Evolutionary conservation across 2,888 invertebrate species (phyloP).

Genomic region (Adelphocoris suturalis): DNA sequence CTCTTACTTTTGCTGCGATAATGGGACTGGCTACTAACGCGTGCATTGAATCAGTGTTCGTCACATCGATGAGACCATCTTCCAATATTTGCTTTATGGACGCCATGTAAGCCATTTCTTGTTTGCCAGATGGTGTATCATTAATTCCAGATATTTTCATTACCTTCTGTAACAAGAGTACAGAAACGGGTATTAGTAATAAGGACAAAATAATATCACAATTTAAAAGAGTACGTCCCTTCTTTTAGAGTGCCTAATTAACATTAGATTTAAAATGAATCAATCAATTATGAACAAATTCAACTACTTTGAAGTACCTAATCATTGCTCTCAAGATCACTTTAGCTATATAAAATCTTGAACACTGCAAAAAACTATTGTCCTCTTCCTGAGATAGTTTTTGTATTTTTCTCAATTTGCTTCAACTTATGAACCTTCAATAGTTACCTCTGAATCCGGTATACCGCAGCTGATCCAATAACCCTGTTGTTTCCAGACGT

Average conservation of each 20-base stretch:
- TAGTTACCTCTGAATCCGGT: constrained; percentile 80
- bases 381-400: too few relatives aligned
- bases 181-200: neutral
- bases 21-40: neutral
- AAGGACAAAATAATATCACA: too few relatives aligned
- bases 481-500: constrained; percentile 82
- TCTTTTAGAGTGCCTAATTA: too few relatives aligned
- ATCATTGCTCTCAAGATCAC: too few relatives aligned
- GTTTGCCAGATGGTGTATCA: neutral
- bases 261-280: too few relatives aligned
- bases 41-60: constrained; percentile 46
- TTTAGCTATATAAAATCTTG: too few relatives aligned
- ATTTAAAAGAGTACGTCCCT: too few relatives aligned
- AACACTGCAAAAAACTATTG: too few relatives aligned
- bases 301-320: too few relatives aligned
- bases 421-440: too few relatives aligned
- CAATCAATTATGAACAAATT: too few relatives aligned
- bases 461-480: constrained; percentile 88
- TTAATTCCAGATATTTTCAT: neutral
- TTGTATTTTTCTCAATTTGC: too few relatives aligned
- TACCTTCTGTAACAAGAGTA: constrained; percentile 27
- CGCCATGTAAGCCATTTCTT: constrained; percentile 5
- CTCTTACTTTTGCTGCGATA: constrained; percentile 18
- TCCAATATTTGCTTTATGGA: constrained; percentile 31
- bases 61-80: constrained; percentile 25